Base-by-base conservation (phyloP, 2,888 invertebrate species). In the Protophormia terraenovae region DNA sequence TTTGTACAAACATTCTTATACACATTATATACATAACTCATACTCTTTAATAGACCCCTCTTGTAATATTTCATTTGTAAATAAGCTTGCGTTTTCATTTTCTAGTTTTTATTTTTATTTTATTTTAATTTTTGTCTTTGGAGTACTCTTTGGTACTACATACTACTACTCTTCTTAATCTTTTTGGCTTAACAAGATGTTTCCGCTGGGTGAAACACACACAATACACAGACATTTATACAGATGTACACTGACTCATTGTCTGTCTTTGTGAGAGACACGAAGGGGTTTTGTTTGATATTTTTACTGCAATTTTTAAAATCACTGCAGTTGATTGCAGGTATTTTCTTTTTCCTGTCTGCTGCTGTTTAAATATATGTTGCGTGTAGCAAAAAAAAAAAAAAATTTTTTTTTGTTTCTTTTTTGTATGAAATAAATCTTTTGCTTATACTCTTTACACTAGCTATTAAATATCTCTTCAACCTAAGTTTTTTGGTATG, bases 321-420 rank as follows among this genome's bases (percentile, higher is more conserved):
- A 85, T 85, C 85, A 82, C 82, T 85, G 82, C 84, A 84, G 84
- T 81, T 77, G 71, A 81, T 76, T 84, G 81, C 85, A 85, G 82
- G 78, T 82, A 85, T 82, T 82, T 77, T 77, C 41, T 32, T 60
- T n/a, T 10, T 84, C 45, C 55, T 66, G 76, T 82, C 67, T 69
- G 73, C n/a, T 38, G 69, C 62, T 22, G n/a, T n/a, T n/a, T 60
- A 22, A 62, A 50, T 60, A n/a, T 71, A 35, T 75, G 67, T 69
- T 79, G 79, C 66, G 75, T 84, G 71, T 50, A 58, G n/a, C 35
- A 66, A 7, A 47, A 58, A 71, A n/a, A 22, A 45, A 66, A 7
- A 47, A 58, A 71, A n/a, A 22, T 53, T 38, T 41, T 53, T 58
- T 53, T 4, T 45, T 41, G 67, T 32, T 41, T 60, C 14, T 19